Conservation (phyloP, 2,113 vertebrate species). For the Trematomus loennbergii region DNA sequence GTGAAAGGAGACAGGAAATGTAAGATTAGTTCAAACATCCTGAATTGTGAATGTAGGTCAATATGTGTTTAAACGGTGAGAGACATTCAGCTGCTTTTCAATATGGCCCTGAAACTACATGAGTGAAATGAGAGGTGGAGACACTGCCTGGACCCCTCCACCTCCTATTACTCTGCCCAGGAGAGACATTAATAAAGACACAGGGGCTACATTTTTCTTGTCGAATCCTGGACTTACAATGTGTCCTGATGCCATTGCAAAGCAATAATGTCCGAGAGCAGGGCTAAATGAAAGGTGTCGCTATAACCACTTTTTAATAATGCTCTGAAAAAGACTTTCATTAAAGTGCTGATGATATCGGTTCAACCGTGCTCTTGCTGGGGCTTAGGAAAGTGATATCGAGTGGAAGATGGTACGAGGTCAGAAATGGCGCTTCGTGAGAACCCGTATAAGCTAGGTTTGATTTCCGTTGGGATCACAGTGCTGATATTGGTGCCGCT, state of each 20-base stretch:
- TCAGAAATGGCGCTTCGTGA: slow-evolving; percentile 6
- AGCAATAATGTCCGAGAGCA: slow-evolving; percentile 28
- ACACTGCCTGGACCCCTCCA: slow-evolving; percentile 2
- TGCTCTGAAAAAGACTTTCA: slow-evolving; percentile 54
- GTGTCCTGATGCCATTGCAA: slow-evolving; percentile 24
- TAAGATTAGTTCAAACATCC: slow-evolving; percentile 17
- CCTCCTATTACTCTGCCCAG: slow-evolving; percentile 24
- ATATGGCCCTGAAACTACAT: slow-evolving; percentile 23
- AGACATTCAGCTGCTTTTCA: slow-evolving; percentile 27
- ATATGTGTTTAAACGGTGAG: slow-evolving; percentile 24
- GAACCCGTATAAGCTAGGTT: slow-evolving; percentile 35
- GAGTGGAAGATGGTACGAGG: slow-evolving; percentile 26
- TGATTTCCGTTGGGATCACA: slow-evolving; percentile 67
- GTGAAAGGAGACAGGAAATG: slow-evolving; percentile 20
- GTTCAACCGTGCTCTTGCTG: slow-evolving; percentile 15
- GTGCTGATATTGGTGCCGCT: slow-evolving; percentile 39
- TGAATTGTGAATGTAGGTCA: slow-evolving; percentile 43
- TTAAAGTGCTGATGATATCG: slow-evolving; percentile 56
- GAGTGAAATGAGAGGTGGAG: slow-evolving; percentile 43
- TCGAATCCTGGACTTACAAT: slow-evolving; percentile 20
- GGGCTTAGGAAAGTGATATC: slow-evolving; percentile 45
- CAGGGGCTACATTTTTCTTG: slow-evolving; percentile 23
- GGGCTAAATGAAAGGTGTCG: slow-evolving; percentile 57
- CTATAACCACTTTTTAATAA: slow-evolving; percentile 64
- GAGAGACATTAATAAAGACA: slow-evolving; percentile 46